phyloP scores from a whole-genome alignment of 2,797 vertebrate genomes.

The Merluccius polli region DNA sequence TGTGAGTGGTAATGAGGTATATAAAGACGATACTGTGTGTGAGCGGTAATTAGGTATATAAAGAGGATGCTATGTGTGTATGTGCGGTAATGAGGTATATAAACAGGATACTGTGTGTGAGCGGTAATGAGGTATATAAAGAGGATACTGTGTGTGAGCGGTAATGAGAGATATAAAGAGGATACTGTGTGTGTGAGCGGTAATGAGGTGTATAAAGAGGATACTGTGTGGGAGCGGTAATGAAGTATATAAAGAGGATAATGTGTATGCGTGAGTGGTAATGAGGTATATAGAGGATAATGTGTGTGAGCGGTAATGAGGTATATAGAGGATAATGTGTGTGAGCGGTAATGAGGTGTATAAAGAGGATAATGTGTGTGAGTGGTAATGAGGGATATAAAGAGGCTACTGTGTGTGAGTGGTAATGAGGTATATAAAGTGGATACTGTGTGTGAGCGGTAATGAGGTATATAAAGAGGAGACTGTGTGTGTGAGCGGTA shows the following conservation, averaged over 20 bases:
- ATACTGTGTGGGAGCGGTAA: constrained; percentile 11
- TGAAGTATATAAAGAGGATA: constrained; percentile 70
- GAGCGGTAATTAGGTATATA: too few species aligned
- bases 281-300: too few species aligned
- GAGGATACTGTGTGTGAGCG: constrained; percentile 9
- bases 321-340: neutral
- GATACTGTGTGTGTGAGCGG: constrained; percentile 83
- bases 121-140: neutral
- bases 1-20: too few species aligned
- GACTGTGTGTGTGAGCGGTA: too few species aligned
- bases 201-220: neutral
- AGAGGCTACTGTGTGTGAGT: neutral
- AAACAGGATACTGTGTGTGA: too few species aligned
- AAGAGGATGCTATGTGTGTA: too few species aligned
- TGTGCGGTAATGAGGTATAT: neutral
- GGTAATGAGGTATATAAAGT: too few species aligned
- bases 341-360: constrained; percentile 6
- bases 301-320: neutral
- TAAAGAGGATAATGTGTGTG: constrained; percentile 84
- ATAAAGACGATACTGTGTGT: neutral
- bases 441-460: neutral
- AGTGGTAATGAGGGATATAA: too few species aligned
- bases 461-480: too few species aligned
- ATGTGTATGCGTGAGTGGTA: constrained; percentile 90
- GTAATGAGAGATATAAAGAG: constrained; percentile 30